Percentiles rank a stretch among this genome's conserved stretches.
Conservation (phyloP, 1,140 invertebrate genomes). For the Drosophila yakuba region DNA sequence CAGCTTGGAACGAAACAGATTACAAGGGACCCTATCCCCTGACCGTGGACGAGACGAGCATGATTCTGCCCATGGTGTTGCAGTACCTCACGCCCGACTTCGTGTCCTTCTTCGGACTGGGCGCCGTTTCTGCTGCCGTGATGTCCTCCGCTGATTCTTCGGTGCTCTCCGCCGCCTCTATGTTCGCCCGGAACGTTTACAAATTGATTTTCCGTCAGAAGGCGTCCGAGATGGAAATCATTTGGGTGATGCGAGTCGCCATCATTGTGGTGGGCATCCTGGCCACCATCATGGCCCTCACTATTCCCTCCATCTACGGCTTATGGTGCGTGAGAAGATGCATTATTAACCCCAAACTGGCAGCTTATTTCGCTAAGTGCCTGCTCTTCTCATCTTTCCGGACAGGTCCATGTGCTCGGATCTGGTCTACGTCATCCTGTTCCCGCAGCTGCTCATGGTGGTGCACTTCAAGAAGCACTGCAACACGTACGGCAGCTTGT, state of each 20-base stretch:
- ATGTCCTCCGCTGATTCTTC: conserved; percentile 99
- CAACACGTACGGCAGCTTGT: conserved; percentile 98
- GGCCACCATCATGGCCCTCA: conserved; percentile 97
- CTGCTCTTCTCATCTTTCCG: conserved; percentile 11
- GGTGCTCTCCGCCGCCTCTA: conserved; percentile 97
- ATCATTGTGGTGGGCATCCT: conserved; percentile 97
- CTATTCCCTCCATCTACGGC: conserved; percentile 98
- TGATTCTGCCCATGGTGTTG: conserved; percentile 98
- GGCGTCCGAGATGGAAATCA: conserved; percentile 98
- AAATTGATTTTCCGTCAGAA: conserved; percentile 97
- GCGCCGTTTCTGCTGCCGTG: conserved; percentile 98
- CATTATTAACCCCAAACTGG: conserved; percentile 42
- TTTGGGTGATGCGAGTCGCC: conserved; percentile 98
- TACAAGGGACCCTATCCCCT: conserved; percentile 91
- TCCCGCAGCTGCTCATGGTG: conserved; percentile 97
- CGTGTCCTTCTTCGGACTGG: conserved; percentile 98
- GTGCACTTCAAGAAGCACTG: conserved; percentile 97
- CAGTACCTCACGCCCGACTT: conserved; percentile 97
- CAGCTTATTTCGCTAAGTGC: conserved; percentile 51
- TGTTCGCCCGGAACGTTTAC: conserved; percentile 99
- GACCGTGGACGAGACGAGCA: conserved; percentile 91
- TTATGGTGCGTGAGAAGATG: conserved; percentile 90
- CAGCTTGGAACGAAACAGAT: conserved; percentile 97
- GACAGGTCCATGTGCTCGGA: conserved; percentile 97
- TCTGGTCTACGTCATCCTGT: conserved; percentile 98